Conservation (phyloP, 2,888 invertebrate species). For the Coelopa pilipes region DNA sequence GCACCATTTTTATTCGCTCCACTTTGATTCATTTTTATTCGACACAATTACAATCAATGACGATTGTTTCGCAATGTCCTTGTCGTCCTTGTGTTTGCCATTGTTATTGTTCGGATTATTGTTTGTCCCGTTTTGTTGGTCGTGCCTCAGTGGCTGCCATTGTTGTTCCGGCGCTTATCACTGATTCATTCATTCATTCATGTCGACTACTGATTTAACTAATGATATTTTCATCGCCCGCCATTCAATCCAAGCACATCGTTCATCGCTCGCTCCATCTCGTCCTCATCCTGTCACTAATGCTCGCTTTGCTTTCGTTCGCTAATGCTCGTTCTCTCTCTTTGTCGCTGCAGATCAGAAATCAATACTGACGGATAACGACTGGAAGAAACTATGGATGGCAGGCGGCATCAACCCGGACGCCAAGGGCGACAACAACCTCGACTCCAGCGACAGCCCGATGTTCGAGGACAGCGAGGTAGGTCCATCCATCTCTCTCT, state of each 20-base stretch:
- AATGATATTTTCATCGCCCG: background rate
- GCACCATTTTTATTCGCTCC: background rate
- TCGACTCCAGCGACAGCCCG: constrained; percentile 67
- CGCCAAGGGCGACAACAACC: constrained; percentile 66
- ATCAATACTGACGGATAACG: constrained; percentile 68
- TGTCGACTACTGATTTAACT: constrained; percentile 29
- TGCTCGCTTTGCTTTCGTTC: too few species aligned
- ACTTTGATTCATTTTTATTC: background rate
- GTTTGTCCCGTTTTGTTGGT: background rate
- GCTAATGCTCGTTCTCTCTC: constrained; percentile 19
- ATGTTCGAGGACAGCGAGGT: constrained; percentile 68
- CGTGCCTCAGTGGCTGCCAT: background rate
- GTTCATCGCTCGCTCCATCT: background rate
- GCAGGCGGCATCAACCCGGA: constrained; percentile 65
- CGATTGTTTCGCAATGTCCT: too few species aligned
- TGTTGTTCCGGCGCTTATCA: background rate
- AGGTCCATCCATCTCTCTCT: constrained; percentile 49
- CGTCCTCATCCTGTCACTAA: too few species aligned
- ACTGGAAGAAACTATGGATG: constrained; percentile 68
- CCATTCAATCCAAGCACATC: too few species aligned
- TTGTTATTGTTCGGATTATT: background rate
- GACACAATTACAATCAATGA: background rate
- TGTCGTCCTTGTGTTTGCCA: too few species aligned
- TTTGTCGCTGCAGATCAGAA: constrained; percentile 64
- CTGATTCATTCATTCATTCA: background rate